Conservation (phyloP, 2,113 vertebrate species). For the Sclerurus mexicanus region DNA sequence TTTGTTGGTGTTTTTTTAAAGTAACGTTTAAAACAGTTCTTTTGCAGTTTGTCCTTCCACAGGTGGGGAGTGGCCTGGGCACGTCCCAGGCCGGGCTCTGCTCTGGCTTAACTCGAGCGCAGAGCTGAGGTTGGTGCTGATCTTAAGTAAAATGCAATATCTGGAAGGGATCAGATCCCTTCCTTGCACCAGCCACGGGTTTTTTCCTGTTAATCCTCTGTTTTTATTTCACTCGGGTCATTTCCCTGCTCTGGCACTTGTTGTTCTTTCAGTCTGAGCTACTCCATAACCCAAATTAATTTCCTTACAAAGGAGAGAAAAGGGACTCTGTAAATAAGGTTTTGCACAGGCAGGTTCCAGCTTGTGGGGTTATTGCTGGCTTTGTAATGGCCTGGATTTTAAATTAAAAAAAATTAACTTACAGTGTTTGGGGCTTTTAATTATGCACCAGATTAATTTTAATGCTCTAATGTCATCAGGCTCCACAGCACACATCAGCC, state of each 20-base stretch:
- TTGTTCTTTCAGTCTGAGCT: not conserved
- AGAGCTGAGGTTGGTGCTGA: not conserved
- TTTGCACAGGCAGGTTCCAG: not conserved
- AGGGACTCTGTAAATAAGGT: not conserved
- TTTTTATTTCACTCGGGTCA: not conserved
- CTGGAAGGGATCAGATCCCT: not conserved
- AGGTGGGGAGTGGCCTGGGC: not conserved
- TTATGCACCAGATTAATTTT: constrained; percentile 18
- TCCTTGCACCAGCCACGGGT: not conserved
- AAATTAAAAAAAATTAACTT: not conserved
- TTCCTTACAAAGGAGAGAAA: constrained; percentile 16
- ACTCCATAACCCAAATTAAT: constrained; percentile 9
- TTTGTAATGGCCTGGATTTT: not conserved
- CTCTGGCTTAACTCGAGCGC: not conserved
- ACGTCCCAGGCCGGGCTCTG: fast-evolving
- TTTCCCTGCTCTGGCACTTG: not conserved
- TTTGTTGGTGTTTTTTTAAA: not conserved
- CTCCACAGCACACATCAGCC: not conserved
- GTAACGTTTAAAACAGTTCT: not conserved
- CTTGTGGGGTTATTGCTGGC: not conserved
- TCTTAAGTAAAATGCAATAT: not conserved
- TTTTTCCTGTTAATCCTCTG: not conserved
- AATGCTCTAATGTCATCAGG: not conserved
- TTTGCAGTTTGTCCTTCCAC: not conserved
- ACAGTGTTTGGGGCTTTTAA: not conserved